Percentiles rank a stretch among this genome's conserved stretches.
These are phyloP conservation scores for Sisor rabdophorus DNA, from an alignment of 2,113 vertebrate genomes.

Conservation along the genomic window DNA sequence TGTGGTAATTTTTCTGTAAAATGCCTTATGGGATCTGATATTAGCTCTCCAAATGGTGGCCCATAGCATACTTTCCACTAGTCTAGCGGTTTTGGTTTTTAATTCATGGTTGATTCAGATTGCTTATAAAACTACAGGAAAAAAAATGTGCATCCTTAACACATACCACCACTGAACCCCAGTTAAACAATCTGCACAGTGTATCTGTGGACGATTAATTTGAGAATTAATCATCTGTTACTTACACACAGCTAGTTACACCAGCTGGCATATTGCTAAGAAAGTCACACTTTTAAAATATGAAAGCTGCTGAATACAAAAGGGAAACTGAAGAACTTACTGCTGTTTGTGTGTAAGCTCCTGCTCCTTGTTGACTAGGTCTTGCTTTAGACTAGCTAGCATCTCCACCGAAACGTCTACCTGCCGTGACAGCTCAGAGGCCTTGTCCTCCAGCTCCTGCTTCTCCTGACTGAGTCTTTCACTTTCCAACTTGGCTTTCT, in stretches of 20 bases:
- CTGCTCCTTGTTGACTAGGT: constrained; percentile 94
- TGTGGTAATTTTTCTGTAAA: background rate
- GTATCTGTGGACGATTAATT: background rate
- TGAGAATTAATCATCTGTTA: background rate
- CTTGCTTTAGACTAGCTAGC: constrained; percentile 94
- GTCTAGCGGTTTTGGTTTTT: background rate
- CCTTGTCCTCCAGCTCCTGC: constrained; percentile 92
- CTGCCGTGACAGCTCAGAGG: constrained; percentile 89
- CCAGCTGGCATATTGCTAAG: background rate
- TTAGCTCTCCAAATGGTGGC: background rate
- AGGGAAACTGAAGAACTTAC: constrained; percentile 66
- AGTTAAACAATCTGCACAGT: background rate
- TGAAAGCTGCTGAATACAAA: background rate
- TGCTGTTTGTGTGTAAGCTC: constrained; percentile 94
- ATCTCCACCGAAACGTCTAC: constrained; percentile 98
- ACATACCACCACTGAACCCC: background rate
- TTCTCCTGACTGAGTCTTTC: constrained; percentile 87
- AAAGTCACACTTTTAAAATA: background rate
- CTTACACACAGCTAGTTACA: background rate
- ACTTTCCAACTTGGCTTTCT: constrained; percentile 91
- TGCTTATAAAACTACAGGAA: background rate
- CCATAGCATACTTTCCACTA: background rate
- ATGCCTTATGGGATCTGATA: no score
- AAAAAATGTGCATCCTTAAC: background rate
- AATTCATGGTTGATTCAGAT: background rate